A percentile compares a stretch with the other conserved stretches of the same genome.
These are phyloP conservation scores for Arctia plantaginis DNA, from an alignment of 2,888 invertebrate species.

Conservation along the genomic window DNA sequence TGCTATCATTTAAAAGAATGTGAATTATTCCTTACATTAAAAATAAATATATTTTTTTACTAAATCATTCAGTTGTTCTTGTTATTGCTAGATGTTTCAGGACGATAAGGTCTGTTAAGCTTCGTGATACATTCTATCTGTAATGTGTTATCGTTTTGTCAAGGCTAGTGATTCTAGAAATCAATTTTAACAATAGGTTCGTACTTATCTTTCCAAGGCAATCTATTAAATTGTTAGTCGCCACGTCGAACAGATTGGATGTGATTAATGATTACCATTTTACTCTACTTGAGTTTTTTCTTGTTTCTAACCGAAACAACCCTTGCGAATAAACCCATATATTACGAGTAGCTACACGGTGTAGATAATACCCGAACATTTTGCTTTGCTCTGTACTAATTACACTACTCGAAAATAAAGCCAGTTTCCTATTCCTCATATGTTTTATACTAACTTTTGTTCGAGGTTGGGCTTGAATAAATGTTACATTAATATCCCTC, in stretches of 20 bases:
- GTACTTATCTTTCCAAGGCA: slow-evolving; percentile 28
- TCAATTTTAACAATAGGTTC: slow-evolving; percentile 38
- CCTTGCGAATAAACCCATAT: not conserved
- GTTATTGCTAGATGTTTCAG: slow-evolving; percentile 40
- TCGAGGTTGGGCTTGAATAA: too few species aligned
- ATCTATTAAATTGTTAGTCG: slow-evolving; percentile 41
- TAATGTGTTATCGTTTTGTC: slow-evolving; percentile 38
- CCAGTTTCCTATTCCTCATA: too few species aligned
- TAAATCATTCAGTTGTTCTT: slow-evolving; percentile 12
- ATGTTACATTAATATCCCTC: too few species aligned
- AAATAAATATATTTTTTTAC: not conserved
- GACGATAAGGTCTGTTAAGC: slow-evolving; percentile 28
- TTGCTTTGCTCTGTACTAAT: too few species aligned
- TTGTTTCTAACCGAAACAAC: slow-evolving; percentile 4
- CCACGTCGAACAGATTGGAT: slow-evolving; percentile 44
- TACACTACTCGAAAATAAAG: too few species aligned
- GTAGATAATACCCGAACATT: not conserved
- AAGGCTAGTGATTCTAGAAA: slow-evolving; percentile 52
- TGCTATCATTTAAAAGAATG: not conserved
- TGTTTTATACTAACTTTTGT: too few species aligned
- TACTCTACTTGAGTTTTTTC: not conserved
- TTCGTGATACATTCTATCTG: slow-evolving; percentile 38
- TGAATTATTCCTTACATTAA: too few species aligned
- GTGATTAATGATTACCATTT: slow-evolving; percentile 47
- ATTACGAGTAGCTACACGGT: not conserved